These are phyloP conservation scores for Myopa testacea DNA, from an alignment of 2,888 invertebrate genomes.

Conservation along the genomic window DNA sequence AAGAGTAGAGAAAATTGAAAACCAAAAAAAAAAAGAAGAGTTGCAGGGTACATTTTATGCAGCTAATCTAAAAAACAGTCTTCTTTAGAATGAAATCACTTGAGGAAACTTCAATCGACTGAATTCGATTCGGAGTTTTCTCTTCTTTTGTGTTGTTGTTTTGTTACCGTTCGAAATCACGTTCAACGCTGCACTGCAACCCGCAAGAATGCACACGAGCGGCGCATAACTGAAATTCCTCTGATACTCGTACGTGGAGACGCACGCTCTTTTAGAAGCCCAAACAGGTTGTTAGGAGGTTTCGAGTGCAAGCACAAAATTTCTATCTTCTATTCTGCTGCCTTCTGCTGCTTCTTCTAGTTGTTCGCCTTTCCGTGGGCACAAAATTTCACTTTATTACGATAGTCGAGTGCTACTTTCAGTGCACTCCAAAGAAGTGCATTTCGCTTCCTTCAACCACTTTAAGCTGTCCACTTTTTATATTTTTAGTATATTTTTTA, in stretches of 20 bases:
- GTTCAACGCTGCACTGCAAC: slow-evolving; percentile 20
- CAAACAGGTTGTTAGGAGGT: slow-evolving; percentile 2
- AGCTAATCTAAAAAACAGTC: too few relatives aligned
- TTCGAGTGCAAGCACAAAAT: background rate
- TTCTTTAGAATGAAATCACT: too few relatives aligned
- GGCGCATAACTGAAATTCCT: slow-evolving; percentile 42
- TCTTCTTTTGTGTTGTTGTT: background rate
- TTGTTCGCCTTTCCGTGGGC: background rate
- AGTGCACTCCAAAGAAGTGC: too few relatives aligned
- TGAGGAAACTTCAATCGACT: too few relatives aligned
- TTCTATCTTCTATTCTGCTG: background rate
- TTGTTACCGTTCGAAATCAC: slow-evolving; percentile 35
- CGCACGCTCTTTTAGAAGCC: slow-evolving; percentile 7
- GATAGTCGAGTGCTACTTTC: too few relatives aligned
- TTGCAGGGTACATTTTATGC: too few relatives aligned
- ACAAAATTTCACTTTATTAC: background rate
- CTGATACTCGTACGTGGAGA: slow-evolving; percentile 23
- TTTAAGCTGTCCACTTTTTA: too few relatives aligned
- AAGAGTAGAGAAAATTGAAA: too few relatives aligned
- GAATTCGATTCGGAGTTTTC: too few relatives aligned
- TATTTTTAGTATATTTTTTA: too few relatives aligned
- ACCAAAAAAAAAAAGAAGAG: too few relatives aligned
- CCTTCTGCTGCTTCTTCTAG: background rate
- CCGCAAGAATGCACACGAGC: slow-evolving; percentile 34
- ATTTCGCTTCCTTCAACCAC: too few relatives aligned